Percentiles rank a stretch among this genome's conserved stretches.
Evolutionary conservation across 2,113 vertebrate species (phyloP).

Genomic region (Phalacrocorax pelagicus): DNA sequence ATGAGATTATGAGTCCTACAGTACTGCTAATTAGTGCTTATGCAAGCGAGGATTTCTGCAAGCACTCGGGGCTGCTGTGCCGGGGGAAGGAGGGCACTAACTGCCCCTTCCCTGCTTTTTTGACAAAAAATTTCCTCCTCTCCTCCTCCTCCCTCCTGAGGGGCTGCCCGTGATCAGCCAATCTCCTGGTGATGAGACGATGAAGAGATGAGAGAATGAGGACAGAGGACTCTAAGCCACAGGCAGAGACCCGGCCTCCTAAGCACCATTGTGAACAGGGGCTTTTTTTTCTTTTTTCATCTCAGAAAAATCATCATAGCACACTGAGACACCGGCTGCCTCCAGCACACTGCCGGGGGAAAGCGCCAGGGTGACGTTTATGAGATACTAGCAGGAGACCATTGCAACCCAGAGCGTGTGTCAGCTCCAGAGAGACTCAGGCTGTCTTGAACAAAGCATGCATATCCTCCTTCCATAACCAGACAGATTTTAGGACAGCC

Average conservation of each 20-base stretch:
- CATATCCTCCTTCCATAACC: neutral
- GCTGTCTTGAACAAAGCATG: neutral
- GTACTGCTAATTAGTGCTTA: neutral
- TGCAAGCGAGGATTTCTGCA: conserved; percentile 23
- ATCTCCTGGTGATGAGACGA: neutral
- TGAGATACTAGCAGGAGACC: neutral
- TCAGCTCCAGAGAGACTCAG: neutral
- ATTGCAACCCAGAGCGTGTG: accelerated
- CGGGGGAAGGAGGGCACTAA: accelerated
- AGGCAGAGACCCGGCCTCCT: neutral
- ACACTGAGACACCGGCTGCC: accelerated
- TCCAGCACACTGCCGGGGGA: accelerated
- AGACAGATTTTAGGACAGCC: neutral
- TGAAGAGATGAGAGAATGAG: neutral
- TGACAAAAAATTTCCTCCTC: neutral
- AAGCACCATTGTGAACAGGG: accelerated
- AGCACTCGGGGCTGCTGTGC: neutral
- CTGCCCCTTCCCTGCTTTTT: neutral
- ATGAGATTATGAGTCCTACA: neutral
- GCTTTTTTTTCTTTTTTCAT: neutral
- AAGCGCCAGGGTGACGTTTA: neutral
- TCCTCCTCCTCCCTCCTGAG: neutral
- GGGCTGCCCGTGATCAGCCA: neutral
- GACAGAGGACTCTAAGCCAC: neutral
- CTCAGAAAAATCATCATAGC: accelerated